A percentile compares a stretch with the other conserved stretches of the same genome.
phyloP scores from a whole-genome alignment of 2,888 invertebrate genomes.

The Pterostichus niger region DNA sequence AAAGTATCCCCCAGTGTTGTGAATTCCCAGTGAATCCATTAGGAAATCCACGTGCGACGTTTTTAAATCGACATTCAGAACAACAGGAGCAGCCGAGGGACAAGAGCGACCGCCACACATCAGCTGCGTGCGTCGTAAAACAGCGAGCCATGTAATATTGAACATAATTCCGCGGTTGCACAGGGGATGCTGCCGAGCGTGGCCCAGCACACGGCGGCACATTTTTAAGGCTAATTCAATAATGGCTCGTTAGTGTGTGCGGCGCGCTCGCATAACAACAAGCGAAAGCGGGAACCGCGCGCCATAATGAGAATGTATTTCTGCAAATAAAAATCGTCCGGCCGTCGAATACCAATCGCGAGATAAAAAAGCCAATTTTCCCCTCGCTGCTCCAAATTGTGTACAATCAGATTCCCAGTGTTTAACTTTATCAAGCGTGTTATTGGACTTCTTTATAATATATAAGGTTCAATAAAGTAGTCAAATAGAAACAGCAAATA shows the following conservation, averaged over 20 bases:
- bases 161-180: slow-evolving; percentile 45
- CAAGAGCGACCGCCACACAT: slow-evolving; percentile 5
- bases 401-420: slow-evolving; percentile 65
- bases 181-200: neutral
- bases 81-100: neutral
- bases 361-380: slow-evolving; percentile 71
- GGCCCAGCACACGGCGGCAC: slow-evolving; percentile 13
- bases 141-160: slow-evolving; percentile 47
- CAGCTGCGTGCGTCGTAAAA: slow-evolving; percentile 44
- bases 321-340: slow-evolving; percentile 61
- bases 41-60: slow-evolving; percentile 44
- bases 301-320: slow-evolving; percentile 65
- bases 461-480: slow-evolving; percentile 63
- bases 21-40: slow-evolving; percentile 36
- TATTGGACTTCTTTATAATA: slow-evolving; percentile 66
- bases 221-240: slow-evolving; percentile 65
- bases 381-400: slow-evolving; percentile 67
- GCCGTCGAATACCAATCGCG: slow-evolving; percentile 64
- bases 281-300: slow-evolving; percentile 18
- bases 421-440: slow-evolving; percentile 67
- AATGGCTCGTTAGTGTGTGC: slow-evolving; percentile 62
- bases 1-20: slow-evolving; percentile 20
- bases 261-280: slow-evolving; percentile 56
- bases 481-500: slow-evolving; percentile 50
- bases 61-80: slow-evolving; percentile 28